These are phyloP conservation scores for Apteryx owenii DNA, from an alignment of 2,113 vertebrate genomes.

Conservation along the genomic window DNA sequence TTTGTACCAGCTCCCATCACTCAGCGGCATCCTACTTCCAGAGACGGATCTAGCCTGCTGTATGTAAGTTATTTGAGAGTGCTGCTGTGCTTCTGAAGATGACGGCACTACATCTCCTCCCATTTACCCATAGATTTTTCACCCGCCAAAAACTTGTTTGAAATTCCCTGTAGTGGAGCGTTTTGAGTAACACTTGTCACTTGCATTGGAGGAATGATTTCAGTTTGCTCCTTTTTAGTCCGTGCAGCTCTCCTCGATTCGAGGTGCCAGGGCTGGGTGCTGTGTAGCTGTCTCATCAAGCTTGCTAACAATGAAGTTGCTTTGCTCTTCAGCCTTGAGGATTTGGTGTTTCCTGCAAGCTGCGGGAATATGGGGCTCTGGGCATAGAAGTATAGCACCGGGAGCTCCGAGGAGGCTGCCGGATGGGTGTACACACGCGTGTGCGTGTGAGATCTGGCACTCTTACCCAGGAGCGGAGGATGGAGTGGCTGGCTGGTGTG, in stretches of 20 bases:
- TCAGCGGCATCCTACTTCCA: background rate
- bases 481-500: background rate
- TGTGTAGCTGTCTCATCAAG: background rate
- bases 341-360: background rate
- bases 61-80: background rate
- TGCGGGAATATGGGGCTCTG: background rate
- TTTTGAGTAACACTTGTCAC: background rate
- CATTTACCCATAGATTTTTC: background rate
- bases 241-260: background rate
- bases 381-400: background rate
- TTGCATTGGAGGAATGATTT: background rate
- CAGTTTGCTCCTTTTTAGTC: background rate
- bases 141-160: background rate
- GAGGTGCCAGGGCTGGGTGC: background rate
- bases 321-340: background rate
- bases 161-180: background rate
- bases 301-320: background rate
- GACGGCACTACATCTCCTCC: background rate
- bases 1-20: background rate
- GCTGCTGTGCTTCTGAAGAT: background rate
- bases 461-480: rapidly evolving
- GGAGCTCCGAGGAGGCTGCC: background rate
- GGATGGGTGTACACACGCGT: rapidly evolving
- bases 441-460: background rate
- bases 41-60: background rate